Percentiles rank a stretch among this genome's conserved stretches.
Evolutionary conservation across 2,113 vertebrate species (phyloP).

Genomic region (Platichthys flesus): DNA sequence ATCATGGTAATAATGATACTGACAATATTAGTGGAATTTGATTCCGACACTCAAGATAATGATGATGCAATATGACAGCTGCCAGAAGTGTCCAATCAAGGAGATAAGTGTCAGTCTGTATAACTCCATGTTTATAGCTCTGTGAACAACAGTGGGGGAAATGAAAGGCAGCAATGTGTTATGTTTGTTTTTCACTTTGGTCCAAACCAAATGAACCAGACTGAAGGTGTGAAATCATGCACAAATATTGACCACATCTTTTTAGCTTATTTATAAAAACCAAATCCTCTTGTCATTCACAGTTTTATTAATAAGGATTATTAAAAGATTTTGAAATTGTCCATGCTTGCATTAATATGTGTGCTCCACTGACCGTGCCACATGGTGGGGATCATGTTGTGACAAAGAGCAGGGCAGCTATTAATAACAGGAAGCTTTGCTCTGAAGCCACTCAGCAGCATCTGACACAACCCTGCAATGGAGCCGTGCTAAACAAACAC

Average conservation of each 20-base stretch:
- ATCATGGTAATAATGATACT: not conserved
- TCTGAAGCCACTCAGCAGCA: slow-evolving; percentile 7
- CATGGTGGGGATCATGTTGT: not conserved
- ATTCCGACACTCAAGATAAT: not conserved
- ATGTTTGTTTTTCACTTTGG: not conserved
- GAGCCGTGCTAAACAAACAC: slow-evolving; percentile 48
- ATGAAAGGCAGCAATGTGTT: not conserved
- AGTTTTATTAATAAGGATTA: too few species aligned
- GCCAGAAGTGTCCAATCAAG: not conserved
- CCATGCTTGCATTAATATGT: not conserved
- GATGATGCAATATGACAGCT: not conserved
- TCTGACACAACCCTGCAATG: slow-evolving; percentile 21
- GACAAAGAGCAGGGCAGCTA: slow-evolving; percentile 6
- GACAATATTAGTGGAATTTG: not conserved
- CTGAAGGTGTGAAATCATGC: too few species aligned
- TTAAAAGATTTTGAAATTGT: not conserved
- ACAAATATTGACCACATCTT: too few species aligned
- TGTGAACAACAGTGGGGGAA: not conserved
- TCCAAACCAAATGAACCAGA: too few species aligned
- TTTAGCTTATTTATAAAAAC: too few species aligned
- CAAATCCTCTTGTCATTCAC: not conserved
- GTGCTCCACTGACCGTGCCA: not conserved
- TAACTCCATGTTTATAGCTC: not conserved
- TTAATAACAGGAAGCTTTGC: not conserved
- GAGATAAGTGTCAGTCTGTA: not conserved